Conservation (phyloP, 2,113 vertebrate genomes). For the Arenaria interpres region DNA sequence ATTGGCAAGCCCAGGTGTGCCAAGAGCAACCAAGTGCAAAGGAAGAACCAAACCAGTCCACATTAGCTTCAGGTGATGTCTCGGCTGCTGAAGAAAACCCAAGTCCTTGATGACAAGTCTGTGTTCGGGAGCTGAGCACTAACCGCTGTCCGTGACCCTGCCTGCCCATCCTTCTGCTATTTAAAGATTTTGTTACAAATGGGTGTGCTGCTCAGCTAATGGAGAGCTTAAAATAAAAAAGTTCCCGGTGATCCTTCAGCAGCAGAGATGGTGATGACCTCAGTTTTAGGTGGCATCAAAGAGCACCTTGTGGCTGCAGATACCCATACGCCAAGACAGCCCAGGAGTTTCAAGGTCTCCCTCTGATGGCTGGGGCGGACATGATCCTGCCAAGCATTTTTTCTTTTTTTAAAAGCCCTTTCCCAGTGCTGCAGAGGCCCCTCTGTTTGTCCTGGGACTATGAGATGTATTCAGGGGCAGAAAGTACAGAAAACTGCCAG, state of each 20-base stretch:
- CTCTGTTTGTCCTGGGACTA: not conserved
- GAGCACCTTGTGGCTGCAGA: not conserved
- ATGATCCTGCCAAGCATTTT: not conserved
- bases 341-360: not conserved
- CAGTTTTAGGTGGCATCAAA: not conserved
- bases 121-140: not conserved
- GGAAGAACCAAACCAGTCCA: not conserved
- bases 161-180: not conserved
- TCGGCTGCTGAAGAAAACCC: not conserved
- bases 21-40: not conserved
- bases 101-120: not conserved
- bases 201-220: not conserved
- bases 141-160: not conserved
- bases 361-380: not conserved
- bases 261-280: not conserved
- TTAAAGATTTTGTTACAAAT: constrained; percentile 26
- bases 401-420: not conserved
- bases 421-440: not conserved
- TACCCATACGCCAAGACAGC: not conserved
- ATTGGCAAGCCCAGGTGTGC: not conserved
- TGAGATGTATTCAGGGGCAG: rapidly evolving
- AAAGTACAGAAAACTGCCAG: not conserved
- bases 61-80: not conserved
- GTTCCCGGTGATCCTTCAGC: not conserved
- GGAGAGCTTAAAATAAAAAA: constrained; percentile 3